Evolutionary conservation across 2,888 invertebrate species (phyloP), one percentile per base, ranked within the genome.

Genomic region (Steinernema hermaphroditum): DNA sequence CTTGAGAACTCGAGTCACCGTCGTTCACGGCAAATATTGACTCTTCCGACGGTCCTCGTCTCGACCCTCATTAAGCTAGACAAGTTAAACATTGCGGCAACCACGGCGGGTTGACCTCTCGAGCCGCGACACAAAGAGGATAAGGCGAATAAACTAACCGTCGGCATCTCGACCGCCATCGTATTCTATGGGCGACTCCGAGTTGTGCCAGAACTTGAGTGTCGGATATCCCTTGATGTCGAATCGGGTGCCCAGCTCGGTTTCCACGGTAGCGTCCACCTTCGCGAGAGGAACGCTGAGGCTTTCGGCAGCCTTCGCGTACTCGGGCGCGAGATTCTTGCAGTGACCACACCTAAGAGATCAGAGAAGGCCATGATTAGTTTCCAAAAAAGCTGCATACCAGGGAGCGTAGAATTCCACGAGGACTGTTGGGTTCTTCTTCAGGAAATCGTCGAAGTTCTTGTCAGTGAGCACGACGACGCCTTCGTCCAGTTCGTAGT

Each of bases 361-460:
- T 14, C 16, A 43, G 46, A 0, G n/a, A n/a, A n/a, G n/a, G n/a
- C n/a, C n/a, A n/a, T n/a, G n/a, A n/a, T n/a, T n/a, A n/a, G n/a
- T n/a, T n/a, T n/a, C n/a, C n/a, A n/a, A n/a, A n/a, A n/a, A n/a
- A n/a, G n/a, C 14, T 29, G 37, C 86, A 81, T 81, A 89, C 90
- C 90, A 90, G 32, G 90, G 90, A n/a, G 90, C 90, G 85, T 90
- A 90, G 81, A 90, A 90, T 81, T 90, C 90, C 19, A 90, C 88
- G 41, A 90, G 85, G 16, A 89, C 84, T 16, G 87, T 86, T 44
- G 89, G 88, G 54, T 88, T 81, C 70, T 82, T 73, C 69, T 81
- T 77, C 46, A 86, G 71, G 74, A 85, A 86, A 12, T 74, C 79
- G 74, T 86, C 86, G 69, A 86, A 86, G 70, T 86, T 86, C 50